phyloP scores from a whole-genome alignment of 2,888 invertebrate species.

The Heliconius aoede region DNA sequence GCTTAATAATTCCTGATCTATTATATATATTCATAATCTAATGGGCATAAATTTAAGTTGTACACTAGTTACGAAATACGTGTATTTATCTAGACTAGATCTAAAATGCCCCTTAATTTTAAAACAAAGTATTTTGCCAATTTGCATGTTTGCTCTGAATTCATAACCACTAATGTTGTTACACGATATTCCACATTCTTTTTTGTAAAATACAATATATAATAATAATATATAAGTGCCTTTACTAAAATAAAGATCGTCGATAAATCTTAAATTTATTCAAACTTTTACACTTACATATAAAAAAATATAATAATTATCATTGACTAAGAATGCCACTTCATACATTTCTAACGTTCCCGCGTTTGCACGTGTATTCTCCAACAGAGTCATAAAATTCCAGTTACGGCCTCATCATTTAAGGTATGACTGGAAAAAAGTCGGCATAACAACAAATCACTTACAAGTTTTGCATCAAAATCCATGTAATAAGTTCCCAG shows the following conservation, averaged over 20 bases:
- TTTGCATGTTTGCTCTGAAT: background rate
- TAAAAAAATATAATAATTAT: background rate
- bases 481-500: constrained; percentile 57
- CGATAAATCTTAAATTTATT: too few relatives aligned
- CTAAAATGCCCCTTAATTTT: background rate
- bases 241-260: too few relatives aligned
- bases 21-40: too few relatives aligned
- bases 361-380: constrained; percentile 30
- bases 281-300: too few relatives aligned
- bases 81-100: background rate
- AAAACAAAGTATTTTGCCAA: background rate
- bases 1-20: too few relatives aligned
- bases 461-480: constrained; percentile 57
- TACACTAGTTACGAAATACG: background rate
- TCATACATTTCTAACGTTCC: background rate
- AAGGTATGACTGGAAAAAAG: constrained; percentile 42
- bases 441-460: constrained; percentile 60
- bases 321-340: background rate
- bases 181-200: background rate
- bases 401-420: constrained; percentile 32
- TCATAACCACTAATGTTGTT: background rate
- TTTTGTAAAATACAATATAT: too few relatives aligned
- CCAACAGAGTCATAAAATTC: constrained; percentile 36
- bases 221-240: too few relatives aligned
- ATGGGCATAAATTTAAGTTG: too few relatives aligned